Percentiles rank a stretch among this genome's conserved stretches.
Conservation (phyloP, 2,888 invertebrate species). For the Melanchra persicariae region DNA sequence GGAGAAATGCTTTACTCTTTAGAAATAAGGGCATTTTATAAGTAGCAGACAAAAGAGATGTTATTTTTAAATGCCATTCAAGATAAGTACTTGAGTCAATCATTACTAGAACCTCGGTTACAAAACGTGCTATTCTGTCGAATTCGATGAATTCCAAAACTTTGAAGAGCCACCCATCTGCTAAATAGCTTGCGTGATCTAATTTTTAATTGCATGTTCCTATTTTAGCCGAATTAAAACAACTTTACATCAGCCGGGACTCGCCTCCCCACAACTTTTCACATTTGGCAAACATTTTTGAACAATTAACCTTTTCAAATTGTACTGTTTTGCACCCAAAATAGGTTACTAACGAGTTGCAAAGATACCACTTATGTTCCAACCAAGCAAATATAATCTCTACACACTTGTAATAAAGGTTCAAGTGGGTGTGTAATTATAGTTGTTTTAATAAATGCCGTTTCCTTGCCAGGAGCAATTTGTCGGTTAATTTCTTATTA, state of each 20-base stretch:
- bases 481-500: constrained; percentile 64
- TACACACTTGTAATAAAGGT: constrained; percentile 38
- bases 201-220: constrained; percentile 36
- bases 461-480: constrained; percentile 57
- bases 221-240: constrained; percentile 54
- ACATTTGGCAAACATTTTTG: constrained; percentile 78
- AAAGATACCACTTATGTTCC: constrained; percentile 26
- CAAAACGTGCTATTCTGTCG: no score
- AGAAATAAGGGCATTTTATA: no score
- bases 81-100: no score
- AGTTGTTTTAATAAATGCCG: constrained; percentile 50
- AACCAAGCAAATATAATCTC: constrained; percentile 34
- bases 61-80: no score
- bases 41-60: no score
- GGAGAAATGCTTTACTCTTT: no score
- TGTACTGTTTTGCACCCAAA: constrained; percentile 60
- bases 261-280: constrained; percentile 72
- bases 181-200: constrained; percentile 34
- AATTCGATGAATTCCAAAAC: constrained; percentile 18
- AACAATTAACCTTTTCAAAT: constrained; percentile 77
- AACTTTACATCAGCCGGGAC: constrained; percentile 58
- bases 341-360: constrained; percentile 57
- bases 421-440: constrained; percentile 22
- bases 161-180: constrained; percentile 15
- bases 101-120: no score